Evolutionary conservation across 1,140 invertebrate species (phyloP).

Genomic region (Leptopilina clavipes): DNA sequence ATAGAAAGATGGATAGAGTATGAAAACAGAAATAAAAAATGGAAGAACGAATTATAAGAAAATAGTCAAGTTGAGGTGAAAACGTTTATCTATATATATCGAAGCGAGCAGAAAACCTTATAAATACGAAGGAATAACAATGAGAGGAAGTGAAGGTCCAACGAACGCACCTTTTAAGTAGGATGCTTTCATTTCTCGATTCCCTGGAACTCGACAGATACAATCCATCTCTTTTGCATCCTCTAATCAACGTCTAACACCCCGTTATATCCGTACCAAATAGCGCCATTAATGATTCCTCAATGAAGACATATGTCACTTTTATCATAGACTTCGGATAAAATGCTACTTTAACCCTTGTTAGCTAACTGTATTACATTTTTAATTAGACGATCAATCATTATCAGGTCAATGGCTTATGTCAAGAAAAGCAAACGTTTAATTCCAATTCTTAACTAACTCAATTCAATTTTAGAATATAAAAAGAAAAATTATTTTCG

Average conservation of each 20-base stretch:
- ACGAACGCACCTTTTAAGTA: conserved; percentile 59
- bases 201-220: conserved; percentile 53
- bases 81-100: neutral
- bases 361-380: no score
- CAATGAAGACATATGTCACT: neutral
- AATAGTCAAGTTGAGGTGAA: neutral
- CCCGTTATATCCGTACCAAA: conserved; percentile 60
- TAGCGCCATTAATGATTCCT: conserved; percentile 43
- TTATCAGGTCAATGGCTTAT: no score
- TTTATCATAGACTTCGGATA: no score
- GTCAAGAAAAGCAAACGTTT: no score
- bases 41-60: neutral
- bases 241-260: conserved; percentile 57
- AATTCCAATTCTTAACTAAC: no score
- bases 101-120: neutral
- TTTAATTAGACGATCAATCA: no score
- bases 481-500: no score
- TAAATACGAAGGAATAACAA: conserved; percentile 47
- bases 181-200: conserved; percentile 49
- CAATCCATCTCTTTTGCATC: conserved; percentile 57
- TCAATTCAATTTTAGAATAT: no score
- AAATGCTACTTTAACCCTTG: no score
- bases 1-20: neutral
- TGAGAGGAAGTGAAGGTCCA: conserved; percentile 63
- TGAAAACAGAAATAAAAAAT: neutral